Conservation (phyloP, 2,888 invertebrate species). For the Alloplasta piceator region DNA sequence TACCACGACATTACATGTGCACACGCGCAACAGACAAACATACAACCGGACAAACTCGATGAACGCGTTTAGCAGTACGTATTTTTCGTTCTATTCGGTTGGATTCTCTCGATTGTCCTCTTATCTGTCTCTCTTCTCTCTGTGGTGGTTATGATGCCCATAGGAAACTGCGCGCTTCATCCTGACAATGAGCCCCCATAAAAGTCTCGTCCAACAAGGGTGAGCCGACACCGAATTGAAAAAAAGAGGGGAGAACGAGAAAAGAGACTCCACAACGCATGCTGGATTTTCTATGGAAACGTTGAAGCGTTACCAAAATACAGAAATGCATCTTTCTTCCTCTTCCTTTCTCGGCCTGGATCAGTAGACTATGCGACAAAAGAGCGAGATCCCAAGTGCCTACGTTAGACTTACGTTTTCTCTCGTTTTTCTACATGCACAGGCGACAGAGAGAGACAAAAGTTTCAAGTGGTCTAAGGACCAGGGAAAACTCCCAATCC, state of each 20-base stretch:
- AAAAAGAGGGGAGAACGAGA: constrained; percentile 26
- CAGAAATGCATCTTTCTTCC: not conserved
- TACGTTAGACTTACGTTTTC: constrained; percentile 51
- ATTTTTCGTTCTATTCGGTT: constrained; percentile 29
- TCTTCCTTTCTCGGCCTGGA: constrained; percentile 32
- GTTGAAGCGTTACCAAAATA: constrained; percentile 42
- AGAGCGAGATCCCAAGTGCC: constrained; percentile 43
- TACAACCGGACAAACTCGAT: constrained; percentile 46
- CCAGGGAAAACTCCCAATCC: constrained; percentile 45
- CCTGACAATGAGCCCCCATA: constrained; percentile 69
- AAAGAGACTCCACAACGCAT: constrained; percentile 2
- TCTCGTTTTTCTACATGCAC: not conserved
- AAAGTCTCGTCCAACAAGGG: constrained; percentile 63
- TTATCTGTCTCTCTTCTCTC: constrained; percentile 10
- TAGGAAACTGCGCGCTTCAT: constrained; percentile 39
- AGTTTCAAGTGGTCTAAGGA: constrained; percentile 25
- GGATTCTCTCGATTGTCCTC: constrained; percentile 1
- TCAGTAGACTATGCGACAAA: constrained; percentile 51
- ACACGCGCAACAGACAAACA: constrained; percentile 7
- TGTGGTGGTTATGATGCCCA: constrained; percentile 41
- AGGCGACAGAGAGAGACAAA: constrained; percentile 30
- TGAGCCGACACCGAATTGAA: constrained; percentile 19
- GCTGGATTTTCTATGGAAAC: constrained; percentile 50
- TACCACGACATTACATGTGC: constrained; percentile 34
- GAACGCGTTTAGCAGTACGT: constrained; percentile 22